Evolutionary conservation across 2,888 invertebrate species (phyloP).

Genomic region (Ethmia dodecea): DNA sequence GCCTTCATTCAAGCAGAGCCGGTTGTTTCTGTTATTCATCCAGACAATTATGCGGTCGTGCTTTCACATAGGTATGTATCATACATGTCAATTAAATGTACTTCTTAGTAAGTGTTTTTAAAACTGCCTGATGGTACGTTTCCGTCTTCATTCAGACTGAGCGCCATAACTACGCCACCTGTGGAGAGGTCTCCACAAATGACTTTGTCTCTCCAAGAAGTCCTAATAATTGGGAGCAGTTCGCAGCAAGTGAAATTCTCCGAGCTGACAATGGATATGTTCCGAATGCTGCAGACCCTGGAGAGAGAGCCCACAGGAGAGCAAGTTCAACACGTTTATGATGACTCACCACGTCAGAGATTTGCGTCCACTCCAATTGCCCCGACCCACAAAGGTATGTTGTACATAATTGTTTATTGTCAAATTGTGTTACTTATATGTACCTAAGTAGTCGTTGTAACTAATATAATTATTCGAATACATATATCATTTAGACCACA

Average conservation of each 20-base stretch:
- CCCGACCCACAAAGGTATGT: conserved; percentile 45
- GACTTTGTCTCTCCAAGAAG: conserved; percentile 94
- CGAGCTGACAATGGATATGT: conserved; percentile 98
- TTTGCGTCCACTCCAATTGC: conserved; percentile 68
- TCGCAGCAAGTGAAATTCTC: conserved; percentile 97
- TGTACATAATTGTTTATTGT: too few species aligned
- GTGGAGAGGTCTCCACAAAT: conserved; percentile 92
- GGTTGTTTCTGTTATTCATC: conserved; percentile 91
- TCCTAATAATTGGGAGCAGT: conserved; percentile 94
- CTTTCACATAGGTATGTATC: conserved; percentile 87
- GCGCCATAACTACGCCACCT: conserved; percentile 89
- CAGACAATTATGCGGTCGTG: conserved; percentile 90
- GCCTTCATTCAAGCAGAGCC: conserved; percentile 96
- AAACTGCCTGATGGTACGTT: background rate
- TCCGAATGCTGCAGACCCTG: conserved; percentile 95
- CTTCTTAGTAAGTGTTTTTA: background rate
- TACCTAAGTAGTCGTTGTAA: too few species aligned
- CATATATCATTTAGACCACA: too few species aligned
- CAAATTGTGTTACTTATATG: too few species aligned
- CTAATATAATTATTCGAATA: too few species aligned
- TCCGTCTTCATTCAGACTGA: conserved; percentile 81
- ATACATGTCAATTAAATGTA: background rate
- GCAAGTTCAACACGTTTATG: conserved; percentile 82
- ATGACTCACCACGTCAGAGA: conserved; percentile 67
- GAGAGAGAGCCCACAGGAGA: conserved; percentile 95